Percentiles rank a stretch among this genome's conserved stretches.
Conservation (phyloP, 2,113 vertebrate genomes). For the Lethenteron camtschaticum region DNA sequence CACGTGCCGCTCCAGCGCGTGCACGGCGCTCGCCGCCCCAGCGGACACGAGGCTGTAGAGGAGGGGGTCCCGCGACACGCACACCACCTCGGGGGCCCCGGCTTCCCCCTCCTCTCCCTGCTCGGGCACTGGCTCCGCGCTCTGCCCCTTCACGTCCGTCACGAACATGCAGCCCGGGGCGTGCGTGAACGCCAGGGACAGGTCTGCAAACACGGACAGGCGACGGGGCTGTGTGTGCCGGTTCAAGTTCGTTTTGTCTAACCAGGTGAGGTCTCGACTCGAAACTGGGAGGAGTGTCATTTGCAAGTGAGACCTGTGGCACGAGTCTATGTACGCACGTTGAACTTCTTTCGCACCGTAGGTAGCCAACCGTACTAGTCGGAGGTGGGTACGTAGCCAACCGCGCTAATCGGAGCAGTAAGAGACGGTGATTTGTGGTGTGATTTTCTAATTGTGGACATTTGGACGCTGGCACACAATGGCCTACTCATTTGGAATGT, state of each 20-base stretch:
- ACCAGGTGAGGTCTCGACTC: no score
- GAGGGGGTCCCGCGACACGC: constrained; percentile 33
- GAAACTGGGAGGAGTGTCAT: no score
- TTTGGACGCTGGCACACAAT: no score
- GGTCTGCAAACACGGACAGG: constrained; percentile 19
- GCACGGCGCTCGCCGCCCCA: constrained; percentile 24
- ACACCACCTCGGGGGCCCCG: constrained; percentile 20
- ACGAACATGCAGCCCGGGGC: constrained; percentile 34
- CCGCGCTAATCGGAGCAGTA: no score
- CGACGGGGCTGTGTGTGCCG: neutral
- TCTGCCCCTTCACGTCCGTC: constrained; percentile 22
- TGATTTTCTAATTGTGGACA: no score
- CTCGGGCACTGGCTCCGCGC: neutral
- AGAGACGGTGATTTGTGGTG: no score
- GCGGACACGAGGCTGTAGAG: constrained; percentile 38
- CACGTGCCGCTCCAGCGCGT: constrained; percentile 28
- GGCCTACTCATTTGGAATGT: no score
- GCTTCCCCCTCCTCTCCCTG: constrained; percentile 1
- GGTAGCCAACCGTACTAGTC: no score
- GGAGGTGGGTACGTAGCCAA: no score
- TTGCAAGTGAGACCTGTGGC: no score
- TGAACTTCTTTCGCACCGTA: no score
- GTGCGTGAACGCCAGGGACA: constrained; percentile 39
- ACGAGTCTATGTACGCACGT: no score
- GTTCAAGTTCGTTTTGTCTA: neutral